phyloP scores from a whole-genome alignment of 2,797 vertebrate genomes.

The Gymnopithys bicolor region DNA sequence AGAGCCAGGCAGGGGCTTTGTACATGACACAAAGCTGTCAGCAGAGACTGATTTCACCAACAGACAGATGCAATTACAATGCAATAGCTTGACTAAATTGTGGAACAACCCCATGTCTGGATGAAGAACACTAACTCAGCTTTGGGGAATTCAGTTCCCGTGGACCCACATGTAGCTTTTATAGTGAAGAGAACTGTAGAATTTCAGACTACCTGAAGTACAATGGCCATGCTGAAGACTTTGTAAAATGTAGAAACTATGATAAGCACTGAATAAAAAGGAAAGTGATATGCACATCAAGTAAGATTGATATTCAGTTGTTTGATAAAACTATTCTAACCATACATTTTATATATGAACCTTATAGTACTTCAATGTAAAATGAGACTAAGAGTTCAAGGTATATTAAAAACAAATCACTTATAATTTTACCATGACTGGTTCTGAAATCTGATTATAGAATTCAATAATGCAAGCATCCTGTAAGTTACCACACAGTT shows the following conservation, averaged over 20 bases:
- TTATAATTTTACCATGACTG: neutral
- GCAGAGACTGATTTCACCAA: neutral
- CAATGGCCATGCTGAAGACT: neutral
- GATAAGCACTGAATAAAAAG: neutral
- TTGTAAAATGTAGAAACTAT: neutral
- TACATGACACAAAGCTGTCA: neutral
- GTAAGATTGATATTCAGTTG: neutral
- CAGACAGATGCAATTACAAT: neutral
- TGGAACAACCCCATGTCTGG: neutral
- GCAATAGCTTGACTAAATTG: neutral
- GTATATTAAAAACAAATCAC: neutral
- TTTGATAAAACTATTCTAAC: neutral
- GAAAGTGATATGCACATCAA: neutral
- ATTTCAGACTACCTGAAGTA: neutral
- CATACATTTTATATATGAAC: neutral
- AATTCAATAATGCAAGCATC: neutral
- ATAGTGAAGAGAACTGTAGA: neutral
- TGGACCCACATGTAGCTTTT: neutral
- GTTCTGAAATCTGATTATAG: neutral
- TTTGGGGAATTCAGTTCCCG: neutral
- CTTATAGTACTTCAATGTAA: neutral
- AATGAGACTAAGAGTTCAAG: neutral
- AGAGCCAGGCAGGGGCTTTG: neutral
- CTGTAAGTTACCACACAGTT: neutral
- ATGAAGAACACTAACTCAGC: neutral